These are phyloP conservation scores for Turritopsis dohrnii DNA, from an alignment of 30 jellyfish, hydroid and myxozoan genomes.

Conservation along the genomic window DNA sequence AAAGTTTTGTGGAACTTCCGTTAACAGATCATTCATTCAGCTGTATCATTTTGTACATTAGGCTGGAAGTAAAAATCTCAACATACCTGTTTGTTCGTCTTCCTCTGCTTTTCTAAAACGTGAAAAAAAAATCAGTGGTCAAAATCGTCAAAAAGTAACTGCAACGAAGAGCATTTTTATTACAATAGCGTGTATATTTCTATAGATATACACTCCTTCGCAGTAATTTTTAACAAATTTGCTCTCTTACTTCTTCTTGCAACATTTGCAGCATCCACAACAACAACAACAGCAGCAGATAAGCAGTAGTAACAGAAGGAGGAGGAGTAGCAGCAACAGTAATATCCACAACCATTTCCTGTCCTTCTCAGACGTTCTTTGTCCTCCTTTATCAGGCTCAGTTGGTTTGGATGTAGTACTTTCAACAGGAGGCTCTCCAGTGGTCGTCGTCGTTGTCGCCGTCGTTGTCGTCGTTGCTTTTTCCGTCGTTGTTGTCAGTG, in stretches of 20 bases:
- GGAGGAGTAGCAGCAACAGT: slow-evolving; percentile 45
- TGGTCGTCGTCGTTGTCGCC: slow-evolving; percentile 20
- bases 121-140: too few species aligned
- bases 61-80: too few species aligned
- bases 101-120: not conserved
- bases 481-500: slow-evolving; percentile 40
- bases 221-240: too few species aligned
- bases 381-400: slow-evolving; percentile 27
- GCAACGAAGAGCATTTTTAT: too few species aligned
- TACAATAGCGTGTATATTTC: too few species aligned
- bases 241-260: not conserved
- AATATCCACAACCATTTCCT: slow-evolving; percentile 39
- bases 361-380: slow-evolving; percentile 1
- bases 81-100: slow-evolving; percentile 9
- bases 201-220: too few species aligned
- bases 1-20: too few species aligned
- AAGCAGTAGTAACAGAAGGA: slow-evolving; percentile 50
- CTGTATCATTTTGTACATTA: too few species aligned
- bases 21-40: too few species aligned
- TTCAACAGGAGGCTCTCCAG: slow-evolving; percentile 23
- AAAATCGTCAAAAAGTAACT: too few species aligned
- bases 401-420: slow-evolving; percentile 29
- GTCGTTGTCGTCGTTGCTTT: slow-evolving; percentile 41
- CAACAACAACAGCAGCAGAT: slow-evolving; percentile 78
- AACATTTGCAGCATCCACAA: slow-evolving; percentile 44